Evolutionary conservation across 2,888 invertebrate species (phyloP).

Genomic region (Cosmopolites sordidus): DNA sequence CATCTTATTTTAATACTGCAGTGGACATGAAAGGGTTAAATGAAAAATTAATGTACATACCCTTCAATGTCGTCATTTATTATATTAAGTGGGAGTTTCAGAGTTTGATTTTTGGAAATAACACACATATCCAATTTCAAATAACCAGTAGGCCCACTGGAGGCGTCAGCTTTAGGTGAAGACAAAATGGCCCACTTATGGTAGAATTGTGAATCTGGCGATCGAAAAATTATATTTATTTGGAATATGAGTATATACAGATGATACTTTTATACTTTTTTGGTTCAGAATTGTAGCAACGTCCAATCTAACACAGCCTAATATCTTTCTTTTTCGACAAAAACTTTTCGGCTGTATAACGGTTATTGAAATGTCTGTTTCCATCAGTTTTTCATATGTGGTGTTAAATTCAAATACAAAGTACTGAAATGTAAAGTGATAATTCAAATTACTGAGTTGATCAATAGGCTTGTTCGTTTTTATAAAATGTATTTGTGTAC

Average conservation of each 20-base stretch:
- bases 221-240: background rate
- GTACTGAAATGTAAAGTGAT: constrained; percentile 54
- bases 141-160: constrained; percentile 64
- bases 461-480: no score
- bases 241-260: background rate
- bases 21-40: no score
- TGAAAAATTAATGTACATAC: constrained; percentile 43
- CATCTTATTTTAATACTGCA: no score
- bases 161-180: constrained; percentile 52
- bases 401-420: constrained; percentile 64
- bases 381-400: constrained; percentile 55
- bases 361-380: constrained; percentile 57
- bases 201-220: constrained; percentile 70
- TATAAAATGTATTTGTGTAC: no score
- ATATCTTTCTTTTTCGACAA: constrained; percentile 50
- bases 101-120: constrained; percentile 63
- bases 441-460: background rate
- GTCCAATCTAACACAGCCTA: constrained; percentile 63
- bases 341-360: constrained; percentile 47
- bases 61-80: constrained; percentile 68
- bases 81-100: constrained; percentile 53
- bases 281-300: constrained; percentile 70
- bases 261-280: constrained; percentile 48
- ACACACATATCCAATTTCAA: constrained; percentile 78
- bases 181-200: constrained; percentile 83